Conservation (phyloP, 1,140 invertebrate species). For the Saxidomus purpurata region DNA sequence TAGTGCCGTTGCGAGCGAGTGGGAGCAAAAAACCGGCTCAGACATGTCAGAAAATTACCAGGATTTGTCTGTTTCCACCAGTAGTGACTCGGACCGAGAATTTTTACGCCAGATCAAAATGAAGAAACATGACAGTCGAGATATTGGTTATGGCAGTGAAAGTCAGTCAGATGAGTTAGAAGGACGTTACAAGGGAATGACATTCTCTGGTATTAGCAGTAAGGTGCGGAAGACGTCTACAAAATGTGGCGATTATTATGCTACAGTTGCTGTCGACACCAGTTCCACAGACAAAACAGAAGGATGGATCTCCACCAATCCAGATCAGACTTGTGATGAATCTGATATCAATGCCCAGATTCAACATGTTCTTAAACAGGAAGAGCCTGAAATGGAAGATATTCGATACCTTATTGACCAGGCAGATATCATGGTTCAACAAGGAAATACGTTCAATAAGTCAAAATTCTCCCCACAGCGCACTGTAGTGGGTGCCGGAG, state of each 20-base stretch:
- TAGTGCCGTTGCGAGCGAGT: constrained; percentile 78
- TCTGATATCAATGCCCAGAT: constrained; percentile 61
- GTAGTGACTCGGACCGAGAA: constrained; percentile 74
- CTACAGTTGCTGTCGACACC: constrained; percentile 63
- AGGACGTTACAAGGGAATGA: constrained; percentile 50
- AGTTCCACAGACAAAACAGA: constrained; percentile 60
- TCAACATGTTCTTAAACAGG: constrained; percentile 55
- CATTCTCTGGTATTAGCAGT: constrained; percentile 58
- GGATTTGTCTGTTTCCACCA: constrained; percentile 61
- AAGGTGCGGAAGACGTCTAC: constrained; percentile 33
- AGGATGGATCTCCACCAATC: constrained; percentile 43
- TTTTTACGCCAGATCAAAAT: constrained; percentile 60
- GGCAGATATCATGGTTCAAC: constrained; percentile 75
- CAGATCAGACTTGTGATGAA: constrained; percentile 44
- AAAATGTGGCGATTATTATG: constrained; percentile 60
- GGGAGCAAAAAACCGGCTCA: constrained; percentile 74
- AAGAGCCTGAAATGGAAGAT: constrained; percentile 69
- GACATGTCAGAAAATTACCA: constrained; percentile 68
- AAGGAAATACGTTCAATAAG: constrained; percentile 63
- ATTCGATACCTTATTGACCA: constrained; percentile 77
- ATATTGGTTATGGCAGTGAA: constrained; percentile 86
- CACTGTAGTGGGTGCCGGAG: neutral
- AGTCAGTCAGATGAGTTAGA: constrained; percentile 85
- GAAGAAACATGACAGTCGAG: constrained; percentile 73
- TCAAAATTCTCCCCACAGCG: constrained; percentile 49